These are phyloP conservation scores for Xyliphius kryptos DNA, from an alignment of 2,113 vertebrate genomes.

Conservation along the genomic window DNA sequence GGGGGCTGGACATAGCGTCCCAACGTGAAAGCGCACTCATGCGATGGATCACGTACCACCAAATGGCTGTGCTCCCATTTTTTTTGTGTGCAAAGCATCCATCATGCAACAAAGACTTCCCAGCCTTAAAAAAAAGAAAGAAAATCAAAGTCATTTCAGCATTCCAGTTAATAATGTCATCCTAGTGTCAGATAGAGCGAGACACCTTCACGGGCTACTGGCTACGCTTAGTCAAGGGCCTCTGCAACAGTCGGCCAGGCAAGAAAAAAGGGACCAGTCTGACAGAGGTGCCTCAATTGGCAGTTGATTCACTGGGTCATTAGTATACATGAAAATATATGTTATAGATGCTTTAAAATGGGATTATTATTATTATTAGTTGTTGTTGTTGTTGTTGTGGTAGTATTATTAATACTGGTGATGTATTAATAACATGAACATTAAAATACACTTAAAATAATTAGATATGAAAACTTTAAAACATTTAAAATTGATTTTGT, in stretches of 20 bases:
- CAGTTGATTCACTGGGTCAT: conserved; percentile 81
- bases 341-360: not conserved
- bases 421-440: not conserved
- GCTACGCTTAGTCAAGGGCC: conserved; percentile 76
- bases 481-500: not conserved
- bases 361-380: too few species aligned
- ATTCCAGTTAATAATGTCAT: conserved; percentile 69
- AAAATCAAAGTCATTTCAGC: conserved; percentile 56
- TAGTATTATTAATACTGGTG: not conserved
- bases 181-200: conserved; percentile 77
- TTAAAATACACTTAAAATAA: not conserved
- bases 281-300: conserved; percentile 78
- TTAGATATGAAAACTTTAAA: not conserved
- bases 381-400: too few species aligned
- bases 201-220: conserved; percentile 95
- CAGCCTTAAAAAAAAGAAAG: conserved; percentile 58
- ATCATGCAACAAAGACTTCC: conserved; percentile 58
- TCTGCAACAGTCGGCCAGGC: conserved; percentile 71
- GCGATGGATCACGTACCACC: conserved; percentile 74
- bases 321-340: conserved; percentile 66
- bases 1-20: conserved; percentile 54
- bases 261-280: conserved; percentile 60
- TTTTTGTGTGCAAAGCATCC: conserved; percentile 63
- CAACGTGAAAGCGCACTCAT: conserved; percentile 75
- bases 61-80: conserved; percentile 58